phyloP scores from a whole-genome alignment of 2,113 vertebrate genomes.

The Zapornia atra region DNA sequence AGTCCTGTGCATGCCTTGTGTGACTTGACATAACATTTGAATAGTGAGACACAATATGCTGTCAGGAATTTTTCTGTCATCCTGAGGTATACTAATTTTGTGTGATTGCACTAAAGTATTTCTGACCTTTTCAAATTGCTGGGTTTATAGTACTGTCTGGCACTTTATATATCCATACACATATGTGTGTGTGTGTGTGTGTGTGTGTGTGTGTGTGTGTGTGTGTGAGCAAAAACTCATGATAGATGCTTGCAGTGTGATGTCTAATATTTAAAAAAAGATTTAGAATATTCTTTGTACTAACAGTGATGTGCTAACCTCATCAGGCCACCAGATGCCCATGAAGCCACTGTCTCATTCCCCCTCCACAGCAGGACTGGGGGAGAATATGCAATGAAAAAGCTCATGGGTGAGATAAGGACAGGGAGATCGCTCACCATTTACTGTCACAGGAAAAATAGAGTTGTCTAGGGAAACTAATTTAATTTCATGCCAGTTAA shows the following conservation, averaged over 20 bases:
- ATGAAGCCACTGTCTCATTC: background rate
- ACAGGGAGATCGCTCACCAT: background rate
- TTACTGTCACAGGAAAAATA: background rate
- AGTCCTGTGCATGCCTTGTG: background rate
- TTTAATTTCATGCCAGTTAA: background rate
- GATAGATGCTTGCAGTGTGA: background rate
- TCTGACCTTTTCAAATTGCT: background rate
- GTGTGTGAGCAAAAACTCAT: background rate
- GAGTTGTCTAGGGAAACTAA: background rate
- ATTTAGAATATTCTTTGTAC: background rate
- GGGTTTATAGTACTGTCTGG: background rate
- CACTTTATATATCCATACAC: background rate
- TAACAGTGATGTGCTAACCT: background rate
- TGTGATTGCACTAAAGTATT: background rate
- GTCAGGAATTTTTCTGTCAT: background rate
- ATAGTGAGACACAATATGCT: background rate
- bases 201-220: background rate
- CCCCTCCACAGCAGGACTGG: background rate
- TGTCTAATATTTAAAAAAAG: background rate
- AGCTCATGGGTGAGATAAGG: background rate
- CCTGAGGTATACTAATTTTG: background rate
- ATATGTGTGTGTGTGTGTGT: background rate
- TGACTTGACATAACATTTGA: conserved; percentile 20
- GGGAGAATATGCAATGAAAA: background rate
- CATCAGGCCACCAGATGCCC: background rate